Conservation (phyloP, 2,797 vertebrate genomes). For the Luscinia megarhynchos region DNA sequence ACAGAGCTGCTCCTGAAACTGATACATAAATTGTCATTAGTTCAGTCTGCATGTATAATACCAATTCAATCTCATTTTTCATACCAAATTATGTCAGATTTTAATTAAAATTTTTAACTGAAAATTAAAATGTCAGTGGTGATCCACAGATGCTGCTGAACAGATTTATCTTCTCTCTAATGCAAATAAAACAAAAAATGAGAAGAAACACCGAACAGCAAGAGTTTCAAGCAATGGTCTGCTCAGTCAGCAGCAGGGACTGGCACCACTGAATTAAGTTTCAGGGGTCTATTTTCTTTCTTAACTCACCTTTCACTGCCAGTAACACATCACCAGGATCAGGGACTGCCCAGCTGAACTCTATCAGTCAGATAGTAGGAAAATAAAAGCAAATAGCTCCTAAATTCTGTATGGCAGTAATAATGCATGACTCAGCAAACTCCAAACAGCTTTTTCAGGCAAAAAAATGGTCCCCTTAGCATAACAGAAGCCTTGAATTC, state of each 20-base stretch:
- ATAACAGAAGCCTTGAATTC: not conserved
- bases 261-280: not conserved
- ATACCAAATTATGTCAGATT: constrained; percentile 40
- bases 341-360: not conserved
- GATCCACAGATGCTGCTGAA: constrained; percentile 48
- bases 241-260: not conserved
- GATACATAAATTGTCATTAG: not conserved
- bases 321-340: not conserved
- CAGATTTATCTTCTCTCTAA: constrained; percentile 19
- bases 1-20: not conserved
- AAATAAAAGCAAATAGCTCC: not conserved
- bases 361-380: not conserved
- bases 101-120: constrained; percentile 66
- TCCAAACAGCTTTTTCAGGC: not conserved
- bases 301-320: not conserved
- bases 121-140: constrained; percentile 64
- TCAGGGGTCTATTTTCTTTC: not conserved
- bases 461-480: not conserved
- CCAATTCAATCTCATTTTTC: constrained; percentile 46
- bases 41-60: constrained; percentile 5
- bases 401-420: not conserved
- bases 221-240: not conserved
- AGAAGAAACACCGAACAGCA: not conserved
- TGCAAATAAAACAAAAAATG: not conserved
- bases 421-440: not conserved